Conservation (phyloP, 2,113 vertebrate genomes). For the Ellobius talpinus region DNA sequence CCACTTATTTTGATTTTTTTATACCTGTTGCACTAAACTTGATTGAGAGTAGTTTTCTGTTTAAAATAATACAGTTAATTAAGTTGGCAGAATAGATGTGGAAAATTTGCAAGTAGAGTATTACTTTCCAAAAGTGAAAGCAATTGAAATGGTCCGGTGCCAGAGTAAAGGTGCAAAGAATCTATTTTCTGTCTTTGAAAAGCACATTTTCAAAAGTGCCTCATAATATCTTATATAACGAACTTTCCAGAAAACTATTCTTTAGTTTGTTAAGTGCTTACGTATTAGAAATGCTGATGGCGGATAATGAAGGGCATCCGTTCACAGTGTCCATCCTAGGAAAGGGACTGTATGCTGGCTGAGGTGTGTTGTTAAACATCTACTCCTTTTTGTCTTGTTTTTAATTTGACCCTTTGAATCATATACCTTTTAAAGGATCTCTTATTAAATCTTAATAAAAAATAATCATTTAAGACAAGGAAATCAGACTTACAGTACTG, state of each 20-base stretch:
- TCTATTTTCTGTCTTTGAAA: conserved; percentile 25
- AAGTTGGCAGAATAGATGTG: neutral
- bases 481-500: neutral
- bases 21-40: conserved; percentile 70
- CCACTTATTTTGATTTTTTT: conserved; percentile 33
- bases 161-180: conserved; percentile 29
- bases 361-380: neutral
- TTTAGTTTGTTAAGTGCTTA: conserved; percentile 13
- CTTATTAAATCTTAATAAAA: conserved; percentile 30
- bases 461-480: neutral
- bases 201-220: conserved; percentile 47
- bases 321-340: neutral
- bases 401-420: conserved; percentile 32
- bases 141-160: conserved; percentile 24
- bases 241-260: conserved; percentile 43
- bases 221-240: neutral
- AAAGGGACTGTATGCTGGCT: conserved; percentile 7
- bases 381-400: neutral
- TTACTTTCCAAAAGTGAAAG: conserved; percentile 31
- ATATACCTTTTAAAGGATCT: neutral
- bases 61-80: conserved; percentile 42
- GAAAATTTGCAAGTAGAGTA: neutral
- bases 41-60: conserved; percentile 31
- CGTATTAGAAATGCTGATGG: conserved; percentile 22
- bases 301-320: neutral